phyloP scores from a whole-genome alignment of 2,797 vertebrate species.

The Neosalanx taihuensis region DNA sequence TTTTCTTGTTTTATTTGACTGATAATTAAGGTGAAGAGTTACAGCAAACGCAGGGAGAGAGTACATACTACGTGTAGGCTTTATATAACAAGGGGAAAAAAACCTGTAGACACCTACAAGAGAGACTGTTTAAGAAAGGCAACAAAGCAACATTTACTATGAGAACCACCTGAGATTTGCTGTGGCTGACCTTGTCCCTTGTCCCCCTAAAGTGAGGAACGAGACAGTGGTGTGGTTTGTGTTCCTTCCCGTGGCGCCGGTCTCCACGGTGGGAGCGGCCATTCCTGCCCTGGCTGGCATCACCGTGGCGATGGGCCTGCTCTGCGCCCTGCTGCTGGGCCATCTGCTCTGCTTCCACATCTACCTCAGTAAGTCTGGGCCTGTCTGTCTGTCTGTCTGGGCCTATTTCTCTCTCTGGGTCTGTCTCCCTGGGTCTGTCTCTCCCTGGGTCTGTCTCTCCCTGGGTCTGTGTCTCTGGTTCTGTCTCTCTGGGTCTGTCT shows the following conservation, averaged over 20 bases:
- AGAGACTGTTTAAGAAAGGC: too few relatives aligned
- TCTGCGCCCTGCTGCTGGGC: conserved; percentile 80
- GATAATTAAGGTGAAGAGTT: too few relatives aligned
- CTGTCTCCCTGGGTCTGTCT: background rate
- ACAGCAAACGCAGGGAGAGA: too few relatives aligned
- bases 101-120: too few relatives aligned
- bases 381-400: background rate
- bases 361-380: conserved; percentile 84
- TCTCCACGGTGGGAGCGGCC: conserved; percentile 73
- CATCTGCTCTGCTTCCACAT: conserved; percentile 92
- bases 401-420: background rate
- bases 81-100: too few relatives aligned
- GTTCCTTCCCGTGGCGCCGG: conserved; percentile 83
- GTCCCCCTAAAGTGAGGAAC: conserved; percentile 71
- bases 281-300: conserved; percentile 81
- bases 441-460: background rate
- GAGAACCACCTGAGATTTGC: background rate
- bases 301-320: conserved; percentile 80
- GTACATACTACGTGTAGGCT: too few relatives aligned
- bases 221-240: conserved; percentile 85
- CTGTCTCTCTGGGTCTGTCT: background rate
- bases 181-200: too few relatives aligned
- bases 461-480: background rate
- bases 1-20: too few relatives aligned
- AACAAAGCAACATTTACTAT: too few relatives aligned